Percentiles rank a stretch among this genome's conserved stretches.
These are phyloP conservation scores for Hippocampus kuda DNA, from an alignment of 2,797 vertebrate genomes.

Conservation along the genomic window DNA sequence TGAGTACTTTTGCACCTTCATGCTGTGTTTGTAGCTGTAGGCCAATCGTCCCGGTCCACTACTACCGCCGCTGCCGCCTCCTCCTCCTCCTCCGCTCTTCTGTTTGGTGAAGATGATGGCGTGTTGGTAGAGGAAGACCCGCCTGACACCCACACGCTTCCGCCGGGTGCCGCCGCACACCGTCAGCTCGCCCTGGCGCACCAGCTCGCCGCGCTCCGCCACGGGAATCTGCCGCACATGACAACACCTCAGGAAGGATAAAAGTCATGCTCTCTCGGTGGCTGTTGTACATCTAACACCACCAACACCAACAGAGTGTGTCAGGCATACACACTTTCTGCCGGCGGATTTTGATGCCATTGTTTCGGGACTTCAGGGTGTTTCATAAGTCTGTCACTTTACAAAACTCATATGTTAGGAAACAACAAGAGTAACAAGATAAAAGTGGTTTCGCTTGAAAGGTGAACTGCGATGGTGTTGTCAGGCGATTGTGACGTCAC, in stretches of 20 bases:
- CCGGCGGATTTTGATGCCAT: neutral
- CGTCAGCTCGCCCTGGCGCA: conserved; percentile 76
- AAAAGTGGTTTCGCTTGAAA: too few species aligned
- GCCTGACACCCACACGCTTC: conserved; percentile 73
- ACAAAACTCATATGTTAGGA: too few species aligned
- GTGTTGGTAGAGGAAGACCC: conserved; percentile 81
- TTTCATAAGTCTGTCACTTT: too few species aligned
- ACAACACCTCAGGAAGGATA: conserved; percentile 3
- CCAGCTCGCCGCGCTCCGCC: conserved; percentile 76
- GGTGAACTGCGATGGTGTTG: too few species aligned
- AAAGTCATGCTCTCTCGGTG: too few species aligned
- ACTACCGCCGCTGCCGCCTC: neutral
- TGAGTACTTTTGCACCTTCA: conserved; percentile 65
- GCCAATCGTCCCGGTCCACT: conserved; percentile 53
- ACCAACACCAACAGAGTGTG: too few species aligned
- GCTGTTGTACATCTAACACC: too few species aligned
- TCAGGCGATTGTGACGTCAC: too few species aligned
- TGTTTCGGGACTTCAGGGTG: too few species aligned
- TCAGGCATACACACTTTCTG: neutral
- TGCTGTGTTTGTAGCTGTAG: conserved; percentile 79
- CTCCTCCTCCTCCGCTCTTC: conserved; percentile 55
- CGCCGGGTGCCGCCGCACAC: conserved; percentile 69
- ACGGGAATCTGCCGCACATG: conserved; percentile 62
- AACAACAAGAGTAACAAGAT: too few species aligned
- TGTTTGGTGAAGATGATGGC: conserved; percentile 79